Evolutionary conservation across 1,140 invertebrate genomes (phyloP).

Genomic region (Wasmannia auropunctata): DNA sequence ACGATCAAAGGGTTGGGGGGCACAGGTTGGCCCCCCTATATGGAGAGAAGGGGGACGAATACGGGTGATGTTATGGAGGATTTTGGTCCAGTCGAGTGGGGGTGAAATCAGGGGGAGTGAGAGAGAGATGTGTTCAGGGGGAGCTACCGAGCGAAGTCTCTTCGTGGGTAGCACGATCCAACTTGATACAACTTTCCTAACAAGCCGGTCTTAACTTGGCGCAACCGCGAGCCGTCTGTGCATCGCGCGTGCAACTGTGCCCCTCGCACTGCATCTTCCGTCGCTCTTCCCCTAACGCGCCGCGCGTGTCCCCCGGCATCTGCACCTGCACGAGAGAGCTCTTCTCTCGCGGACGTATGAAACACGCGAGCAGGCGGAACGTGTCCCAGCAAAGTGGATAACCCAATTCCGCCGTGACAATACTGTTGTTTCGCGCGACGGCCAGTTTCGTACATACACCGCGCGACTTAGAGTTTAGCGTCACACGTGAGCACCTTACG

Average conservation of each 20-base stretch:
- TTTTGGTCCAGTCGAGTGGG: background rate
- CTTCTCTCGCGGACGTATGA: slow-evolving; percentile 51
- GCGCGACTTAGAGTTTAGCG: background rate
- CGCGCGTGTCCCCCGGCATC: slow-evolving; percentile 4
- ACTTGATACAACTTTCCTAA: slow-evolving; percentile 76
- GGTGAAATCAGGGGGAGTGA: background rate
- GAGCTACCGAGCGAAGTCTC: slow-evolving; percentile 44
- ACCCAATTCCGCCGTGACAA: slow-evolving; percentile 71
- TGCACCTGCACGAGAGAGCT: slow-evolving; percentile 3
- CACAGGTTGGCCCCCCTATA: background rate
- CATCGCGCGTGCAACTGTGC: slow-evolving; percentile 64
- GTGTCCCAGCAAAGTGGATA: slow-evolving; percentile 76
- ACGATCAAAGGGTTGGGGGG: background rate
- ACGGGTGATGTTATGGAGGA: slow-evolving; percentile 34
- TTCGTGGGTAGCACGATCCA: slow-evolving; percentile 65
- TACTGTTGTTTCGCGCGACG: slow-evolving; percentile 57
- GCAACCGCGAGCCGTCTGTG: slow-evolving; percentile 68
- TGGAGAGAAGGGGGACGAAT: no score
- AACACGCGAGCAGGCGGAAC: slow-evolving; percentile 67
- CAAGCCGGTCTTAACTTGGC: slow-evolving; percentile 74
- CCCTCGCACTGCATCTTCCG: slow-evolving; percentile 4
- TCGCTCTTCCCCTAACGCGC: background rate
- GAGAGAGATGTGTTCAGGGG: slow-evolving; percentile 2
- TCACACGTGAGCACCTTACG: background rate
- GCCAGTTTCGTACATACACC: background rate